Evolutionary conservation across 2,113 vertebrate species (phyloP).

Genomic region (Murina feae): DNA sequence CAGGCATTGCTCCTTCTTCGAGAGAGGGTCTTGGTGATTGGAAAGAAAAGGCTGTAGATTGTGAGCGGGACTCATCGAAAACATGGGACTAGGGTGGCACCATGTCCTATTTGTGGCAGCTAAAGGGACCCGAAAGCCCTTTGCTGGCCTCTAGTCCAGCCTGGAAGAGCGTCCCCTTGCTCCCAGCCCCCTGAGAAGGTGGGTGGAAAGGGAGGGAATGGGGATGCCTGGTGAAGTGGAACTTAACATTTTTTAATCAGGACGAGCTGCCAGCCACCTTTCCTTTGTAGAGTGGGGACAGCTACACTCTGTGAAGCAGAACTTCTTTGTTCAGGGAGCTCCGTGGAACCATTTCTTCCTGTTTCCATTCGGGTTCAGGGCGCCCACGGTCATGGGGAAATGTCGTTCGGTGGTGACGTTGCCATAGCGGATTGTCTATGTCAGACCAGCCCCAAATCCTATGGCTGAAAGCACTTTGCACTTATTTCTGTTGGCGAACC

Average conservation of each 20-base stretch:
- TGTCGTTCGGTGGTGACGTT: neutral
- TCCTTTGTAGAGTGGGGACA: neutral
- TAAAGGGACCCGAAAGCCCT: neutral
- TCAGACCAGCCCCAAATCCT: neutral
- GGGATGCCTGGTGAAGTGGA: neutral
- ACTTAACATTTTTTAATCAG: constrained; percentile 35
- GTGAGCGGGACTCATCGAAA: neutral
- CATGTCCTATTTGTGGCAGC: neutral
- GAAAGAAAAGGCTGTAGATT: neutral
- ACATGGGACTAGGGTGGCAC: neutral
- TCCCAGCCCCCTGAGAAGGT: neutral
- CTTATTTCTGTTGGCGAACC: neutral
- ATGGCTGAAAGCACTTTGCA: neutral
- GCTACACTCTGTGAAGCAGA: neutral
- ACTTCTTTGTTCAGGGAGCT: neutral
- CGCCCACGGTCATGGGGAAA: fast-evolving
- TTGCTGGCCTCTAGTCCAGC: neutral
- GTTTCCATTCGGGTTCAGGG: neutral
- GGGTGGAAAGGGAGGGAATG: neutral
- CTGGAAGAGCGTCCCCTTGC: neutral
- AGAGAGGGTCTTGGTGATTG: neutral
- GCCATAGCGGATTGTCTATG: neutral
- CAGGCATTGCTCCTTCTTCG: neutral
- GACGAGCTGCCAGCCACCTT: neutral
- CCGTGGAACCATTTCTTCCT: neutral